Base-by-base conservation (phyloP, 1,140 invertebrate species). In the Coelopa frigida region DNA sequence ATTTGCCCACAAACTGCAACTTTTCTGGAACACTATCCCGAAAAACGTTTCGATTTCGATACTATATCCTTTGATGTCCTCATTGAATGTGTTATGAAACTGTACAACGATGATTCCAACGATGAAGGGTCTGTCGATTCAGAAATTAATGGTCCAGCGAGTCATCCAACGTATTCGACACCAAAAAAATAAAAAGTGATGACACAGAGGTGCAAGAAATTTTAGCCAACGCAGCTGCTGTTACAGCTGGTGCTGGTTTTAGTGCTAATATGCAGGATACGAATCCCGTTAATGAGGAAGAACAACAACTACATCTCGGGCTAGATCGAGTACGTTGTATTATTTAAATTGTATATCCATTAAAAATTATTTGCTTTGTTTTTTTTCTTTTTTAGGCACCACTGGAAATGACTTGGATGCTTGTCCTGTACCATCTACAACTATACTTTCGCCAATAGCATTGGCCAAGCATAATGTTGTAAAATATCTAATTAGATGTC, bases 71-170 rank as follows among this genome's bases (percentile, higher is more conserved):
- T 43, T 56, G 77, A 79, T 54, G 74, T 76, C 27, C 51, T 85
- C 12, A 80, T 84, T 72, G 84, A 85, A 57, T 73, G 80, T 3
- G 50, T 79, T 3, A 57, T 68, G 2, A 73, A 77, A 60, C 76
- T 79, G 21, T 67, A 70, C 27, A 68, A 67, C 29, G 75, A 75
- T n/a, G n/a, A n/a, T n/a, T n/a, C n/a, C n/a, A n/a, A n/a, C 70
- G 44, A 76, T 7, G 57, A 75, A 1, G n/a, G 21, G 3, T 12
- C 10, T 12, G 33, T 18, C 15, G 37, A 40, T 14, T 10, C 14
- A 29, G 27, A 8, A 29, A 10, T 29, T 8, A 29, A 29, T 29
- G 14, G 14, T 14, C 27, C 12, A 15, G 36, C 36, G 36, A 15
- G 36, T 11, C 8, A 5, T 12, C 37, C 49, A 2, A 41, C 60